Evolutionary conservation across 2,888 invertebrate species (phyloP).

Genomic region (Lasioglossum figueresi): DNA sequence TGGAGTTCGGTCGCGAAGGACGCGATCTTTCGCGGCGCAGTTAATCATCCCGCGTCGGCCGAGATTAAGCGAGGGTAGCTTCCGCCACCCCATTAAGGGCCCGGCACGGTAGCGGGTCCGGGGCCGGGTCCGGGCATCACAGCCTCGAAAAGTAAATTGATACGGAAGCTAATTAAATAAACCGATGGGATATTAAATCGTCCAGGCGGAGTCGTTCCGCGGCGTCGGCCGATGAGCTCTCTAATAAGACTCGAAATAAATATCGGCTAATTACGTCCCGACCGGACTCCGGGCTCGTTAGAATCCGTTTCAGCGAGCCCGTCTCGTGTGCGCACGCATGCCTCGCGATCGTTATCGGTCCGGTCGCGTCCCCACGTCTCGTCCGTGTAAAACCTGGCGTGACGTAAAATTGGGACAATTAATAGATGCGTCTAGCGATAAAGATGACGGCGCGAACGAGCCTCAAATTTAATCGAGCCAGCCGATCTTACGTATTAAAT

Average conservation of each 20-base stretch:
- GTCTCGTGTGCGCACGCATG: not conserved
- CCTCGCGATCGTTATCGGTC: slow-evolving; percentile 23
- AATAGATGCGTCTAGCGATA: slow-evolving; percentile 54
- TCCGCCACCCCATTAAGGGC: slow-evolving; percentile 63
- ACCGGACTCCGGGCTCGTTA: slow-evolving; percentile 18
- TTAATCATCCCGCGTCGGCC: slow-evolving; percentile 69
- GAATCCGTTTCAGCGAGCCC: slow-evolving; percentile 9
- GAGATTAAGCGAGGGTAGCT: slow-evolving; percentile 68
- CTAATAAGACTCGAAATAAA: slow-evolving; percentile 12
- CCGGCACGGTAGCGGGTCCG: slow-evolving; percentile 56
- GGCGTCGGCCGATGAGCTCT: not conserved
- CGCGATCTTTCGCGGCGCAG: slow-evolving; percentile 61
- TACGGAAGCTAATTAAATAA: slow-evolving; percentile 68
- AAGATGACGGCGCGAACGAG: slow-evolving; percentile 19
- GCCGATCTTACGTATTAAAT: slow-evolving; percentile 52
- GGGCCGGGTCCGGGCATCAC: not conserved
- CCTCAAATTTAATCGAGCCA: slow-evolving; percentile 41
- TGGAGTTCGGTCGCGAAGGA: slow-evolving; percentile 14
- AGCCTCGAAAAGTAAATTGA: slow-evolving; percentile 62
- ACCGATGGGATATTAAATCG: slow-evolving; percentile 44
- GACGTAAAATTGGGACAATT: slow-evolving; percentile 57
- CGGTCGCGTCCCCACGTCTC: not conserved
- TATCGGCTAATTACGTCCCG: slow-evolving; percentile 32
- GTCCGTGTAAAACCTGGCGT: slow-evolving; percentile 37
- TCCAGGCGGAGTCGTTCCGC: not conserved